These are phyloP conservation scores for Spea multiplicata DNA, from an alignment of 2,113 vertebrate genomes.

Conservation along the genomic window DNA sequence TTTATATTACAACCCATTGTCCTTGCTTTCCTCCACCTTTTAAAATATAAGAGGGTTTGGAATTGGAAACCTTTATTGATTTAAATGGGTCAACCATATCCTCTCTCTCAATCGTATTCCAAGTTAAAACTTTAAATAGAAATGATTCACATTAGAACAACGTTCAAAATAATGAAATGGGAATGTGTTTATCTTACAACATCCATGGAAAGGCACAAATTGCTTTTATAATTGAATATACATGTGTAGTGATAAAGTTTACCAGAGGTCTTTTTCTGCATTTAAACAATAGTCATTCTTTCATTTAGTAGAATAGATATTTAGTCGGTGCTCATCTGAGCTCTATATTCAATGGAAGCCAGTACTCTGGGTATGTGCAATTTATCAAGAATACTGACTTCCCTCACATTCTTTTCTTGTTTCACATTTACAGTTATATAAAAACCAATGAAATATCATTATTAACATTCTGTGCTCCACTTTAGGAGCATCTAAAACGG, in stretches of 20 bases:
- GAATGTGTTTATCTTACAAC: slow-evolving; percentile 25
- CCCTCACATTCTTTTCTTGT: no score
- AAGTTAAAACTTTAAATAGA: slow-evolving; percentile 11
- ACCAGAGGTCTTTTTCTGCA: slow-evolving; percentile 26
- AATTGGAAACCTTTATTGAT: no score
- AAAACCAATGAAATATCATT: no score
- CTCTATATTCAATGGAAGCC: background rate
- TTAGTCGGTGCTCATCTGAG: background rate
- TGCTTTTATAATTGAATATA: slow-evolving; percentile 30
- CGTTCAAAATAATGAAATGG: background rate
- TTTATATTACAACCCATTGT: no score
- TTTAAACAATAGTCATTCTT: slow-evolving; percentile 40
- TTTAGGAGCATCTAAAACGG: no score
- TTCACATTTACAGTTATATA: no score
- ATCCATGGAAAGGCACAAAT: slow-evolving; percentile 15
- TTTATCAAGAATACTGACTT: slow-evolving; percentile 4
- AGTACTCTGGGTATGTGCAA: background rate
- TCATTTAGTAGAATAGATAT: slow-evolving; percentile 34
- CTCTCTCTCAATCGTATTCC: no score
- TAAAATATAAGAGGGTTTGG: no score
- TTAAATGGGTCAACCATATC: no score
- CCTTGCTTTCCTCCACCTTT: no score
- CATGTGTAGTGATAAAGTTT: slow-evolving; percentile 35
- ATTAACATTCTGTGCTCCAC: no score
- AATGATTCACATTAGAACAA: slow-evolving; percentile 24